A percentile compares a stretch with the other conserved stretches of the same genome.
Conservation (phyloP, 2,113 vertebrate species). For the Gallinago jamesoni region DNA sequence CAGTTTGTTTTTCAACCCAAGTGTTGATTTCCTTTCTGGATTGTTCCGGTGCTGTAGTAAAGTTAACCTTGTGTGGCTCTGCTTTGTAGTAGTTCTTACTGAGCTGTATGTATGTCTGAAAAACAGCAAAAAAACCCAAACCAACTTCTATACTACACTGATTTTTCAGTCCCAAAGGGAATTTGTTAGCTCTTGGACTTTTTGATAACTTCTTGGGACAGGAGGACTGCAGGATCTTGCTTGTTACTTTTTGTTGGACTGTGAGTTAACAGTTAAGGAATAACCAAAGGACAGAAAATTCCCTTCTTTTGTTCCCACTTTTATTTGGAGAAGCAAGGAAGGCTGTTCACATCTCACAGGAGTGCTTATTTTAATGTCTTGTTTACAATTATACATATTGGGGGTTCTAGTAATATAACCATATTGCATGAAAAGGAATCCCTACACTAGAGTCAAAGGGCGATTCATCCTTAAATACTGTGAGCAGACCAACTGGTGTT, state of each 20-base stretch:
- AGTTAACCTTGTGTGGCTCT: constrained; percentile 64
- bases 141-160: background rate
- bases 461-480: background rate
- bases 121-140: background rate
- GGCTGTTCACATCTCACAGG: background rate
- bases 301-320: background rate
- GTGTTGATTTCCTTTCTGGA: constrained; percentile 67
- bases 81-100: constrained; percentile 68
- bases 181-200: background rate
- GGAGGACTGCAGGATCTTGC: background rate
- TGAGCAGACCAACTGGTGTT: background rate
- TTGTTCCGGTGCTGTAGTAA: constrained; percentile 47
- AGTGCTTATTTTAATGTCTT: background rate
- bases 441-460: background rate
- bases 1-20: constrained; percentile 74
- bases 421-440: background rate
- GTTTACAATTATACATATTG: background rate
- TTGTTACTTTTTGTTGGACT: background rate
- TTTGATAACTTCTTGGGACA: background rate
- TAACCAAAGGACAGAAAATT: background rate
- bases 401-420: background rate
- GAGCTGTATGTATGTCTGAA: constrained; percentile 70
- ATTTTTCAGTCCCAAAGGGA: background rate
- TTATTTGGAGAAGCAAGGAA: background rate
- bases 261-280: background rate